Evolutionary conservation across 2,888 invertebrate genomes (phyloP).

Genomic region (Hydriomena furcata): DNA sequence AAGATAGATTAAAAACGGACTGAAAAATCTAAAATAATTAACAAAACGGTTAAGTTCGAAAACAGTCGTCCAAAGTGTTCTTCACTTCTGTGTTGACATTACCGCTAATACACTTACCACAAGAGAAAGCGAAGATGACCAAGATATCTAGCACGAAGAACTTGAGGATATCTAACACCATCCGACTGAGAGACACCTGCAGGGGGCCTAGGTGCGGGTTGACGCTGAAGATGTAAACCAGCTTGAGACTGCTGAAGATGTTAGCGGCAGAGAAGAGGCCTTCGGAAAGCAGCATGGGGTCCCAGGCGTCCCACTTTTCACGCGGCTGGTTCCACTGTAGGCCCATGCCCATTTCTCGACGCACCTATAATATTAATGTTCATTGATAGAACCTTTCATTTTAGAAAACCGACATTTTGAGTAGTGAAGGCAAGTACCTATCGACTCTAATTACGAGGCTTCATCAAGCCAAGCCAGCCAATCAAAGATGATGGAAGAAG

Average conservation of each 20-base stretch:
- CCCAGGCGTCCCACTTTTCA: conserved; percentile 98
- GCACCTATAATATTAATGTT: conserved; percentile 85
- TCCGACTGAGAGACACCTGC: conserved; percentile 96
- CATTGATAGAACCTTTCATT: too few relatives aligned
- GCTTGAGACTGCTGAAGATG: conserved; percentile 96
- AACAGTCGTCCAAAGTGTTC: too few relatives aligned
- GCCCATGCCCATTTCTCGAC: conserved; percentile 86
- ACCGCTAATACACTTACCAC: conserved; percentile 85
- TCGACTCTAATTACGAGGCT: too few relatives aligned
- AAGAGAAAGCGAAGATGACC: conserved; percentile 97
- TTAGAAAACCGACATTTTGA: too few relatives aligned
- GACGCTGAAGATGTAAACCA: conserved; percentile 98
- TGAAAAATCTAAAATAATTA: too few relatives aligned
- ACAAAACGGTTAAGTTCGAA: too few relatives aligned
- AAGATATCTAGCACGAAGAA: conserved; percentile 96
- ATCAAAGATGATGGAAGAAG: too few relatives aligned
- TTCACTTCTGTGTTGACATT: too few relatives aligned
- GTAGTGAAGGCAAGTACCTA: too few relatives aligned
- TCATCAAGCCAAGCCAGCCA: too few relatives aligned
- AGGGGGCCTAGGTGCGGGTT: conserved; percentile 98
- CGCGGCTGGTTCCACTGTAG: conserved; percentile 87
- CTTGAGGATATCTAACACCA: conserved; percentile 98
- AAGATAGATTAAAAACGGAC: neutral
- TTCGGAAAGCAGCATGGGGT: conserved; percentile 97
- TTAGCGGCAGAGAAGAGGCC: conserved; percentile 99